Evolutionary conservation across 2,113 vertebrate species (phyloP).

Genomic region (Grammomys surdaster): DNA sequence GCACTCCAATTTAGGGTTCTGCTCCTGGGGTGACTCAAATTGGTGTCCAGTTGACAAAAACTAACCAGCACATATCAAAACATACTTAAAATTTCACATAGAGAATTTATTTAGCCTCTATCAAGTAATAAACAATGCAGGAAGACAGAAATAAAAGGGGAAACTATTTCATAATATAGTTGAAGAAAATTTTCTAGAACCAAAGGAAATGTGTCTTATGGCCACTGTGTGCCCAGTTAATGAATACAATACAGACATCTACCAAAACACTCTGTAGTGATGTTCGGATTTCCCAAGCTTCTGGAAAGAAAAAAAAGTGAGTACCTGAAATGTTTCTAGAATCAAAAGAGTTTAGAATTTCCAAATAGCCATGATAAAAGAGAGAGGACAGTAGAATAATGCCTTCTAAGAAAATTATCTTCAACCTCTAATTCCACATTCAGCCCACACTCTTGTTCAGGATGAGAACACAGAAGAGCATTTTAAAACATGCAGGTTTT

Average conservation of each 20-base stretch:
- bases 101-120: not conserved
- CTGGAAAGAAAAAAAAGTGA: not conserved
- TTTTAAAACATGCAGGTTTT: not conserved
- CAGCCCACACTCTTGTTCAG: not conserved
- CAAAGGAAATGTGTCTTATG: not conserved
- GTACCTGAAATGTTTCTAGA: not conserved
- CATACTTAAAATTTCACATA: not conserved
- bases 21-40: not conserved
- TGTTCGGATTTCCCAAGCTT: not conserved
- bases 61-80: not conserved
- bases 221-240: not conserved
- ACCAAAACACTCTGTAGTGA: not conserved
- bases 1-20: not conserved
- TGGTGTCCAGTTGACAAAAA: not conserved
- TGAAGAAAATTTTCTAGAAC: not conserved
- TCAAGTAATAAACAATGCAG: not conserved
- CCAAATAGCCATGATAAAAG: not conserved
- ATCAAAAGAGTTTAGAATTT: not conserved
- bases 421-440: not conserved
- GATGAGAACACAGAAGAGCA: not conserved
- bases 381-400: not conserved
- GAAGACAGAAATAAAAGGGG: not conserved
- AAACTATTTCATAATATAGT: not conserved
- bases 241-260: not conserved
- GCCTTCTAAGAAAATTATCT: not conserved